These are phyloP conservation scores for Torymus aiolomorphi DNA, from an alignment of 2,888 invertebrate genomes.

Conservation along the genomic window DNA sequence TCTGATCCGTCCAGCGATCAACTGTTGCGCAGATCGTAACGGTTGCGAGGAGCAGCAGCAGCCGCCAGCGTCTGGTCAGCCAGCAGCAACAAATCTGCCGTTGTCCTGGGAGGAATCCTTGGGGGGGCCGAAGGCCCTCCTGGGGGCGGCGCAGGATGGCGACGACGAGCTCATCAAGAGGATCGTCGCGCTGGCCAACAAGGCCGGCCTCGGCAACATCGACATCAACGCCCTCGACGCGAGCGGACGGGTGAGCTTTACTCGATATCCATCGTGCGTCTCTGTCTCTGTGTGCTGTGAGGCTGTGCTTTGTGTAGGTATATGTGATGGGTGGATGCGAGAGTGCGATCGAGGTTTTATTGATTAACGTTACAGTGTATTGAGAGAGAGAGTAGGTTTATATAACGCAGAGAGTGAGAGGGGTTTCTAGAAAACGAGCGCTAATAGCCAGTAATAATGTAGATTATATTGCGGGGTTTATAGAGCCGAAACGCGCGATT, in stretches of 20 bases:
- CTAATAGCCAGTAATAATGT: too few species aligned
- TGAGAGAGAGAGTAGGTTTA: too few species aligned
- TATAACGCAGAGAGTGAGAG: too few species aligned
- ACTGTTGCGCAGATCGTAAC: constrained; percentile 59
- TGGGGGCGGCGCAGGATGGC: constrained; percentile 78
- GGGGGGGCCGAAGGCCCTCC: constrained; percentile 73
- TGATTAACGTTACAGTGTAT: too few species aligned
- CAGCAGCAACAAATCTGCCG: constrained; percentile 61
- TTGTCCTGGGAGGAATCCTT: constrained; percentile 60
- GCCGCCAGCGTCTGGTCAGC: constrained; percentile 49
- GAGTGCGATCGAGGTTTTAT: too few species aligned
- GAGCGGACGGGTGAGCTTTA: constrained; percentile 78
- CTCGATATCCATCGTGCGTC: not conserved
- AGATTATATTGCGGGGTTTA: too few species aligned
- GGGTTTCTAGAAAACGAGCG: too few species aligned
- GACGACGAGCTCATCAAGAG: constrained; percentile 76
- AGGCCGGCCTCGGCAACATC: constrained; percentile 71
- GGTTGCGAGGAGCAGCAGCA: constrained; percentile 55
- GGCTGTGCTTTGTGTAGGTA: too few species aligned
- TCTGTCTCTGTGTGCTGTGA: not conserved
- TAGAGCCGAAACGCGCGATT: too few species aligned
- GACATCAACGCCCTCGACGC: constrained; percentile 78
- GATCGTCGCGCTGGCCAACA: constrained; percentile 73
- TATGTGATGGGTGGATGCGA: too few species aligned
- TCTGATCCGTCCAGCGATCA: constrained; percentile 33